Evolutionary conservation across 1,140 invertebrate genomes (phyloP).

Genomic region (Pseudomyrmex pallidus): DNA sequence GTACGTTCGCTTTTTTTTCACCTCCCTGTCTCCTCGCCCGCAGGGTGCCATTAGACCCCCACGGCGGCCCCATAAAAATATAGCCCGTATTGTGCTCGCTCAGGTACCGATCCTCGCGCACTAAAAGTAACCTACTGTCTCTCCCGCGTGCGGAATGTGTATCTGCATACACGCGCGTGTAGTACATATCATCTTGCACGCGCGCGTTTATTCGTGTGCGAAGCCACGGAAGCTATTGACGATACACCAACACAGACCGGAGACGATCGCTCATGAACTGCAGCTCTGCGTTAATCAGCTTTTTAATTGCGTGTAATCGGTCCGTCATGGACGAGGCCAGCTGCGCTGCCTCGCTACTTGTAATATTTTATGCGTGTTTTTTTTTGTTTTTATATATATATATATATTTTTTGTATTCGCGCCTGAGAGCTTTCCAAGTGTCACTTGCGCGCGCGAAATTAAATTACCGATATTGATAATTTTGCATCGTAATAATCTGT

Average conservation of each 20-base stretch:
- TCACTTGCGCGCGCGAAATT: constrained; percentile 15
- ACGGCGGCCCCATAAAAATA: constrained; percentile 80
- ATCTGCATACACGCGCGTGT: neutral
- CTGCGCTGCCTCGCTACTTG: neutral
- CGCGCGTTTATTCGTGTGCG: constrained; percentile 2
- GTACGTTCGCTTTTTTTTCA: constrained; percentile 36
- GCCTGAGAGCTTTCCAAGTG: neutral
- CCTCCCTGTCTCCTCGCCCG: constrained; percentile 66
- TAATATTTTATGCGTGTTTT: constrained; percentile 42
- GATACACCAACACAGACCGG: neutral
- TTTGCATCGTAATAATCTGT: constrained; percentile 31
- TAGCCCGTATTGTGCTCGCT: constrained; percentile 75
- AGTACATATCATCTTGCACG: neutral
- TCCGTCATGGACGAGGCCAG: neutral
- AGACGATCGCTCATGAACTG: constrained; percentile 41
- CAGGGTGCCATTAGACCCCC: constrained; percentile 76
- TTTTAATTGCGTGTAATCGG: constrained; percentile 50
- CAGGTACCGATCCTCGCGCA: constrained; percentile 69
- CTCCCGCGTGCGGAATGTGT: constrained; percentile 52
- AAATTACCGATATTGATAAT: constrained; percentile 48
- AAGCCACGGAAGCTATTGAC: neutral
- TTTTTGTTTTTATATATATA: no score
- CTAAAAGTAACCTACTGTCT: constrained; percentile 70
- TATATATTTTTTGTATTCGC: constrained; percentile 2
- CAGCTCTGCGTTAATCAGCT: constrained; percentile 30